phyloP scores from a whole-genome alignment of 2,113 vertebrate genomes.

The Psammodynastes pulverulentus region DNA sequence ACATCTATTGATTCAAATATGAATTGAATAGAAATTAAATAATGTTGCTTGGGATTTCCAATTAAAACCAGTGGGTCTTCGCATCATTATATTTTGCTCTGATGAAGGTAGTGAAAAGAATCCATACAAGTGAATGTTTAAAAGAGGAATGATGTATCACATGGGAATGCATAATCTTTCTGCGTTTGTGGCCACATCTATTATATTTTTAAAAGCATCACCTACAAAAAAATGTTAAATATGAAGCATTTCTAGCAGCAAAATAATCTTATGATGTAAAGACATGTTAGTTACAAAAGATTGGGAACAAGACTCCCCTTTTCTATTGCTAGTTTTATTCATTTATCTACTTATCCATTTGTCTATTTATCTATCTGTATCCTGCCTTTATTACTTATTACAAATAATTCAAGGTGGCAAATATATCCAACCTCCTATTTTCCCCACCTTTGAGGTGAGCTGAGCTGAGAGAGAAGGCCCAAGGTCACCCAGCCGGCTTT shows the following conservation, averaged over 20 bases:
- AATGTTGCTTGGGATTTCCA: background rate
- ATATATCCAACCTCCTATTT: background rate
- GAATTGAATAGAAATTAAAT: background rate
- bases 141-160: background rate
- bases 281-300: background rate
- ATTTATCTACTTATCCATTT: background rate
- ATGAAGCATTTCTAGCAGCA: background rate
- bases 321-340: background rate
- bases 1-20: background rate
- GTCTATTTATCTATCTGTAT: background rate
- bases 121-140: background rate
- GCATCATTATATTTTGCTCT: background rate
- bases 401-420: background rate
- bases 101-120: background rate
- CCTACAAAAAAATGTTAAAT: background rate
- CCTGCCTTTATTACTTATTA: background rate
- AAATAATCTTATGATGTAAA: background rate
- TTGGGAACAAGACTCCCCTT: background rate
- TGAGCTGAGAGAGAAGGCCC: background rate
- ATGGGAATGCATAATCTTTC: background rate
- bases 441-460: background rate
- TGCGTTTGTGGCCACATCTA: background rate
- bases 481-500: background rate
- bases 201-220: background rate
- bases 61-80: background rate